These are phyloP conservation scores for Pyxicephalus adspersus DNA, from an alignment of 2,113 vertebrate genomes.

Conservation along the genomic window DNA sequence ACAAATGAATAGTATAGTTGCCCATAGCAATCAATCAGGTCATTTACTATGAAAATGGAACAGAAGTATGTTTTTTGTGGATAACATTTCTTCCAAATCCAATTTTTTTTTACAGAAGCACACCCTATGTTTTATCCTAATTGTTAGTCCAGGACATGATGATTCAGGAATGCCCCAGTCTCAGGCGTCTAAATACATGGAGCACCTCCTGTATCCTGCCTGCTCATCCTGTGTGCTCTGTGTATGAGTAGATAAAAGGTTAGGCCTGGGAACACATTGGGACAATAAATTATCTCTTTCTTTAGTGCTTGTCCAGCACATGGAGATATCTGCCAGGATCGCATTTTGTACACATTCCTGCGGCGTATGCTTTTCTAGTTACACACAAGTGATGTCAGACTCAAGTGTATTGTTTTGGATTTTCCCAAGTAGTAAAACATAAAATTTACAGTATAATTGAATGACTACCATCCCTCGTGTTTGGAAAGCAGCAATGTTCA, in stretches of 20 bases:
- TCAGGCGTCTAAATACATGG: neutral
- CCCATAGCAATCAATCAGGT: too few species aligned
- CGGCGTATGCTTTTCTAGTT: neutral
- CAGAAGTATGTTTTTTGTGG: too few species aligned
- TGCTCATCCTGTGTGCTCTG: slow-evolving; percentile 12
- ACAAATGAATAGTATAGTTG: too few species aligned
- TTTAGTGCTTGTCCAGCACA: neutral
- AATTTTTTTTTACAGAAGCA: too few species aligned
- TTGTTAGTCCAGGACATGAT: too few species aligned
- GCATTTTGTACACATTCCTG: neutral
- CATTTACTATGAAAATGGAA: too few species aligned
- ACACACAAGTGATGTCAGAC: slow-evolving; percentile 23
- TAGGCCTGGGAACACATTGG: neutral
- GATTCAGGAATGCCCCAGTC: neutral
- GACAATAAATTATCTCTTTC: neutral
- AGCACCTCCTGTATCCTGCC: slow-evolving; percentile 6
- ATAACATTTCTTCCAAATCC: too few species aligned
- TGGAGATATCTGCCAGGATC: neutral
- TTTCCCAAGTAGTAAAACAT: too few species aligned
- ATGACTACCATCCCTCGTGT: too few species aligned
- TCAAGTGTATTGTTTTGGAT: neutral
- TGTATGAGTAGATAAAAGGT: slow-evolving; percentile 1
- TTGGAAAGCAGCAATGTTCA: too few species aligned
- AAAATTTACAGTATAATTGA: too few species aligned
- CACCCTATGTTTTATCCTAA: too few species aligned